These are phyloP conservation scores for Drosophila kambysellisi DNA, from an alignment of 2,888 invertebrate species.

Conservation along the genomic window DNA sequence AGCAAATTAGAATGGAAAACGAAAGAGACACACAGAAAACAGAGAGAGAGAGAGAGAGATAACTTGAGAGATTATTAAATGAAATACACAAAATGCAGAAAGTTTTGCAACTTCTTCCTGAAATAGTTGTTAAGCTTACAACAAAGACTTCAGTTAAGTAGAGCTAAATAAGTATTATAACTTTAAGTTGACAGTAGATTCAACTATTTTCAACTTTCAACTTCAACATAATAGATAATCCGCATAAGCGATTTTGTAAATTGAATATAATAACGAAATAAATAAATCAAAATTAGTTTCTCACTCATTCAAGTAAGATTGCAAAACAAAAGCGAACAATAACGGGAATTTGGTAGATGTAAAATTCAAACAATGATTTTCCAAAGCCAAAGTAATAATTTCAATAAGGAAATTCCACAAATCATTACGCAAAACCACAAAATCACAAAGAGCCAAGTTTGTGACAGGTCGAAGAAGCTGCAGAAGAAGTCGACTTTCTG, in stretches of 20 bases:
- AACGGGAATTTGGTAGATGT: slow-evolving; percentile 31
- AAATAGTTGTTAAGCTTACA: neutral
- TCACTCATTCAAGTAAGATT: slow-evolving; percentile 15
- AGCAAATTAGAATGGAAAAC: slow-evolving; percentile 67
- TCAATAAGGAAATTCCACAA: slow-evolving; percentile 72
- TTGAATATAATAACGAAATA: neutral
- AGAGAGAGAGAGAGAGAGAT: slow-evolving; percentile 29
- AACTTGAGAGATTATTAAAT: slow-evolving; percentile 2
- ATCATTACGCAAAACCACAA: slow-evolving; percentile 69
- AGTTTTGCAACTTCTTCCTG: too few species aligned
- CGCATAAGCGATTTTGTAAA: neutral
- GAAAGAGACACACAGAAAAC: slow-evolving; percentile 15
- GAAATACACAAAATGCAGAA: slow-evolving; percentile 1
- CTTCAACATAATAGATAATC: neutral
- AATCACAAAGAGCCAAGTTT: slow-evolving; percentile 52
- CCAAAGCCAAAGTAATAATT: slow-evolving; percentile 44
- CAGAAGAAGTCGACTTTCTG: neutral
- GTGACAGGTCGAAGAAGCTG: slow-evolving; percentile 34
- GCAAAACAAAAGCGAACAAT: slow-evolving; percentile 31
- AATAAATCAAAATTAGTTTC: slow-evolving; percentile 2
- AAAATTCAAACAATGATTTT: slow-evolving; percentile 36
- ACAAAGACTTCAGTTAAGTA: neutral
- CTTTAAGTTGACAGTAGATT: neutral
- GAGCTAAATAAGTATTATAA: neutral
- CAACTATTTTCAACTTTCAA: neutral